Evolutionary conservation across 2,888 invertebrate genomes (phyloP).

Genomic region (Napeogenes inachia): DNA sequence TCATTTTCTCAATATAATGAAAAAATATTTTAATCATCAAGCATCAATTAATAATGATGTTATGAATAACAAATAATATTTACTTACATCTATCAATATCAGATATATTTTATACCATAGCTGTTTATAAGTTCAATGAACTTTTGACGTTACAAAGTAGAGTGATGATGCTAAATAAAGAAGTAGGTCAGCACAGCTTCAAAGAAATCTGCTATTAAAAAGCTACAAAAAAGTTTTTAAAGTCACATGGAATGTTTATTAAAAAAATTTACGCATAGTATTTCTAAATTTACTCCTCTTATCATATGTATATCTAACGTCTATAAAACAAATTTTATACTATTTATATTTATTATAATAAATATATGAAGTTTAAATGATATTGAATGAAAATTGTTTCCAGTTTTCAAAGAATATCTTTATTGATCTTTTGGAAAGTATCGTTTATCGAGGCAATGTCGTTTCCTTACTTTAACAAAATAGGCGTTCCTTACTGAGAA

Average conservation of each 20-base stretch:
- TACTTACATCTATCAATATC: too few relatives aligned
- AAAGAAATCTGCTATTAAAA: constrained; percentile 40
- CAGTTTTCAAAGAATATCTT: constrained; percentile 10
- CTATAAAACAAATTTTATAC: too few relatives aligned
- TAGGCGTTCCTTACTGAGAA: constrained; percentile 35
- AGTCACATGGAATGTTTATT: constrained; percentile 1
- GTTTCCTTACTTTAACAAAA: constrained; percentile 44
- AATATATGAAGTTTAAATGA: too few relatives aligned
- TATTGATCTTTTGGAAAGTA: constrained; percentile 43
- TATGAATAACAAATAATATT: too few relatives aligned
- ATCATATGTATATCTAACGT: too few relatives aligned
- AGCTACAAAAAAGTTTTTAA: too few relatives aligned
- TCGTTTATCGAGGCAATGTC: constrained; percentile 54
- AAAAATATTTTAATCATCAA: too few relatives aligned
- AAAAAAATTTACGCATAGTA: too few relatives aligned
- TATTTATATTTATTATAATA: too few relatives aligned
- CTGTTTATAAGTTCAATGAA: constrained; percentile 26
- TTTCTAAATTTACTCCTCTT: too few relatives aligned
- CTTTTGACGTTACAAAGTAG: constrained; percentile 19
- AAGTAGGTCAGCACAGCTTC: constrained; percentile 64
- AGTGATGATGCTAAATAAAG: constrained; percentile 57
- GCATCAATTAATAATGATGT: too few relatives aligned
- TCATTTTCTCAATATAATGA: too few relatives aligned
- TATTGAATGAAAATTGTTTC: constrained; percentile 6
- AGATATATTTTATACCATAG: constrained; percentile 5